Base-by-base conservation (phyloP, 2,888 invertebrate species). In the Deilephila porcellus region DNA sequence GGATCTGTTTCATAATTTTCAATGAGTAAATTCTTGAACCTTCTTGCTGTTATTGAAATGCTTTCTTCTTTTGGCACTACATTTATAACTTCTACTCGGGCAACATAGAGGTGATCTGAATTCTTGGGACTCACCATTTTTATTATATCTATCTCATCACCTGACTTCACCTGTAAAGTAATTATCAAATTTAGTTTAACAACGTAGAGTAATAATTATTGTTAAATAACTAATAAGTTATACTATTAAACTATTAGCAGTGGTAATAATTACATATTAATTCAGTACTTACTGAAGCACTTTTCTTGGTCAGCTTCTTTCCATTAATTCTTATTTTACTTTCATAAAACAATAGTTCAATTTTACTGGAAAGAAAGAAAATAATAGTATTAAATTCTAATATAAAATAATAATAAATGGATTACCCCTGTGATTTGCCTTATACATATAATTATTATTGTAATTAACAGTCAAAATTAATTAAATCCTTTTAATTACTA, bases 251-350 rank as follows among this genome's bases (percentile, higher is more conserved):
- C 11, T 8, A 62, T 62, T 53, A 20, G 20, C 6, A 11, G 60
- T 60, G 63, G 62, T 14, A 32, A 45, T 6, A 72, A 71, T 60
- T 56, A 20, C 45, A 25, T 71, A 73, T 32, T 53, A 59, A 73
- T 11, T 62, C 72, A 74, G 72, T 84, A 90, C 94, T 93, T 89
- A 98, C 97, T 81, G 94, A 89, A 20, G 89, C 86, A 89, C 97
- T 97, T 90, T 98, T 98, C 88, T 98, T 98, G 59, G 93, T 77
- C 0, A 97, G 90, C 86, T 97, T 97, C 78, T 95, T 94, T 7
- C 98, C 98, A 92, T 98, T 98, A 0, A 98, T 88, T 83, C 97
- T 95, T 76, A 98, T 96, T 93, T 96, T 97, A 84, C 97, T 97
- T 79, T 97, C 97, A 91, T 98, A 98, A 87, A 98, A 97, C 71